Percentiles rank a stretch among this genome's conserved stretches.
These are phyloP conservation scores for Drosophila borborema DNA, from an alignment of 2,888 invertebrate genomes.

Conservation along the genomic window DNA sequence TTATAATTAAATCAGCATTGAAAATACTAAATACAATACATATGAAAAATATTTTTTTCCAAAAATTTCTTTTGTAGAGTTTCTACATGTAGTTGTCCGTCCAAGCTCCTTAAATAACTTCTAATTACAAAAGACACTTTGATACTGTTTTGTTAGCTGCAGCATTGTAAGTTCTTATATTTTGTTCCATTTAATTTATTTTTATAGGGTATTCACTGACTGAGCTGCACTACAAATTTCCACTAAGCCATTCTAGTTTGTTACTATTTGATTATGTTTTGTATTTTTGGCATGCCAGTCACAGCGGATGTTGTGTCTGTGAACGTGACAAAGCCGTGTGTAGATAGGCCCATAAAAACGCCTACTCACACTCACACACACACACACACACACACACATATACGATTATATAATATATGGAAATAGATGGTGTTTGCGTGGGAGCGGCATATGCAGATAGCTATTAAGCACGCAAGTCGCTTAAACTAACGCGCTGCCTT, in stretches of 20 bases:
- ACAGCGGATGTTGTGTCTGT: constrained; percentile 55
- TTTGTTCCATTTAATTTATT: not conserved
- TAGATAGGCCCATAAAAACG: constrained; percentile 3
- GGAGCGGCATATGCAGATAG: constrained; percentile 56
- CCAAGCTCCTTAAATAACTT: not conserved
- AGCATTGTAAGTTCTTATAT: not conserved
- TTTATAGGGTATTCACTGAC: constrained; percentile 9
- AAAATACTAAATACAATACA: too few relatives aligned
- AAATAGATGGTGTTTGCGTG: not conserved
- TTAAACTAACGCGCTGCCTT: constrained; percentile 59
- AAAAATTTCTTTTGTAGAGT: not conserved
- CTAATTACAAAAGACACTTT: not conserved
- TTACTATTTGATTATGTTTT: constrained; percentile 37
- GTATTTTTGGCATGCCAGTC: constrained; percentile 68
- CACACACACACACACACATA: not conserved
- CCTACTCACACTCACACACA: constrained; percentile 1
- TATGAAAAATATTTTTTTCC: too few relatives aligned
- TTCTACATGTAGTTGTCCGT: too few relatives aligned
- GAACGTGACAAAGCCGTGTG: constrained; percentile 51
- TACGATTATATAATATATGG: not conserved
- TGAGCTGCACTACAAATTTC: not conserved
- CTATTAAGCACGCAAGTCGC: constrained; percentile 72
- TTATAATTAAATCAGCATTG: too few relatives aligned
- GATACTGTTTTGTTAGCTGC: not conserved
- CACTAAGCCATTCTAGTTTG: constrained; percentile 28